Percentiles rank a stretch among this genome's conserved stretches.
Conservation (phyloP, 2,888 invertebrate species). For the Hypomecis atomaria region DNA sequence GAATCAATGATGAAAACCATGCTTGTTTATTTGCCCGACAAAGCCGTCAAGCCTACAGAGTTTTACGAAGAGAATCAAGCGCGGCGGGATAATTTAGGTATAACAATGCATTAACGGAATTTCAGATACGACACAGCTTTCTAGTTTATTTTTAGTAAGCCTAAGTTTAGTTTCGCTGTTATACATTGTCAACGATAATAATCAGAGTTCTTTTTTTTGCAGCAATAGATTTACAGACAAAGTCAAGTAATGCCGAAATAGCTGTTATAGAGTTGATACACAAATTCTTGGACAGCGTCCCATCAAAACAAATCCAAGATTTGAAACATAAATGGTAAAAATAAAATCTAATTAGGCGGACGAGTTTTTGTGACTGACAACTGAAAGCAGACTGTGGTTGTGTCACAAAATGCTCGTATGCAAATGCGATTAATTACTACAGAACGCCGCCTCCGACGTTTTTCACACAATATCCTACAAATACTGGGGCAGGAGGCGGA, state of each 20-base stretch:
- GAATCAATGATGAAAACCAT: slow-evolving; percentile 85
- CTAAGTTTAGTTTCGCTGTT: too few species aligned
- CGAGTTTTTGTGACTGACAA: too few species aligned
- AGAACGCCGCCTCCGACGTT: too few species aligned
- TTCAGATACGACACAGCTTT: too few species aligned
- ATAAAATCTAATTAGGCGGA: not conserved
- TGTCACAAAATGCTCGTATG: too few species aligned
- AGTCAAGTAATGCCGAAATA: slow-evolving; percentile 86
- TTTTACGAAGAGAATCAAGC: slow-evolving; percentile 87
- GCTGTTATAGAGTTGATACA: slow-evolving; percentile 91
- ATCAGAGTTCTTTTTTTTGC: slow-evolving; percentile 24
- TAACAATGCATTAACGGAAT: slow-evolving; percentile 8
- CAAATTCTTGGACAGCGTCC: slow-evolving; percentile 88
- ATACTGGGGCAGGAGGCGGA: too few species aligned
- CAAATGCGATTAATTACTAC: too few species aligned
- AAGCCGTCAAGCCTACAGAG: slow-evolving; percentile 85
- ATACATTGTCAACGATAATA: not conserved
- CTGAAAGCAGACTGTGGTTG: too few species aligned
- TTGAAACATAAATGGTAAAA: slow-evolving; percentile 85
- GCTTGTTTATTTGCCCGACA: slow-evolving; percentile 86
- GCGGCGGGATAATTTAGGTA: slow-evolving; percentile 81
- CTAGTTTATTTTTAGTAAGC: too few species aligned
- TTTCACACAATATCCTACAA: too few species aligned
- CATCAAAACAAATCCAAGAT: slow-evolving; percentile 82
- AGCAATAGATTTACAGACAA: slow-evolving; percentile 74